Conservation (phyloP, 2,797 vertebrate species). For the Crax fasciolata region DNA sequence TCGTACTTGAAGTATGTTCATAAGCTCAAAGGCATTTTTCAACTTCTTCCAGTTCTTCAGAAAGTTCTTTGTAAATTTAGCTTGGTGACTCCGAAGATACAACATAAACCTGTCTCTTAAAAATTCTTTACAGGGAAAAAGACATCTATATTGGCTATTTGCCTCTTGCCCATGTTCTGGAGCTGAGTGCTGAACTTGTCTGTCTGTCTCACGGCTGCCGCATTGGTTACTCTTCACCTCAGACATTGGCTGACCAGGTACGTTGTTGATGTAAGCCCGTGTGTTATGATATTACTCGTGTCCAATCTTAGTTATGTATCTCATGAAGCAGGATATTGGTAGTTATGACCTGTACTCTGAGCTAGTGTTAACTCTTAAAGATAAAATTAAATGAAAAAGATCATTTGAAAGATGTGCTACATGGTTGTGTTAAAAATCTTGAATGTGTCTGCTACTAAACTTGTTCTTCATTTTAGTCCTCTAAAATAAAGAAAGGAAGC, state of each 20-base stretch:
- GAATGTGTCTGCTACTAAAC: background rate
- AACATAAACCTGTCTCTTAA: background rate
- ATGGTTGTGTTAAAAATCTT: background rate
- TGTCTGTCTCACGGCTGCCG: conserved; percentile 91
- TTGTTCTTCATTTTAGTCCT: conserved; percentile 85
- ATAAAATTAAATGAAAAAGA: background rate
- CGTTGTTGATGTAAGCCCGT: background rate
- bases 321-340: background rate
- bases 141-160: conserved; percentile 95
- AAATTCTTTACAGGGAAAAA: conserved; percentile 84
- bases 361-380: background rate
- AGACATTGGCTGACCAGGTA: conserved; percentile 95
- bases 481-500: conserved; percentile 97
- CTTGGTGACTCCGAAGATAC: background rate
- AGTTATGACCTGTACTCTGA: background rate
- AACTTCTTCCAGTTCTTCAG: background rate
- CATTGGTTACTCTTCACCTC: conserved; percentile 95
- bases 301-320: background rate
- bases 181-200: conserved; percentile 93
- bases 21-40: background rate
- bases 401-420: background rate
- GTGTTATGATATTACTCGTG: background rate
- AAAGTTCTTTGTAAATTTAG: background rate
- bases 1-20: rapidly evolving
- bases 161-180: conserved; percentile 95